Conservation (phyloP, 2,797 vertebrate genomes). For the Megalops cyprinoides region DNA sequence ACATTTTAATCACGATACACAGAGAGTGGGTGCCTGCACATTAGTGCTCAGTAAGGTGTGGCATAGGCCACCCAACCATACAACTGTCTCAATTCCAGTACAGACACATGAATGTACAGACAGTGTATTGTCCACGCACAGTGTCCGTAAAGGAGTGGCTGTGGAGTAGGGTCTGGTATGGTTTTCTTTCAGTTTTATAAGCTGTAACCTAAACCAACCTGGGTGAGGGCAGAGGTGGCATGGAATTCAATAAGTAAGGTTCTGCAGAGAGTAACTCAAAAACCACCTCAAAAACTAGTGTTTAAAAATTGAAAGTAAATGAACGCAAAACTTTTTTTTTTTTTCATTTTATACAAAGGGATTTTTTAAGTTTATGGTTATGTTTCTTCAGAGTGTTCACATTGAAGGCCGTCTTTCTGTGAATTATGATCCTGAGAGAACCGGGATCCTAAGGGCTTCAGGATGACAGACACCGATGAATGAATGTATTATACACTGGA, state of each 20-base stretch:
- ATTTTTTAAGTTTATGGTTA: too few relatives aligned
- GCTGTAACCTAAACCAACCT: slow-evolving; percentile 14
- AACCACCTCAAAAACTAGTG: neutral
- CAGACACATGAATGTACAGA: neutral
- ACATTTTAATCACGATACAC: neutral
- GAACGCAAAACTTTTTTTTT: neutral
- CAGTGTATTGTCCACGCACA: neutral
- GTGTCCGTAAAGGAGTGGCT: neutral
- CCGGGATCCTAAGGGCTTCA: neutral
- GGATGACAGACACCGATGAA: neutral
- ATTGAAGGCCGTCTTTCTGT: slow-evolving; percentile 31
- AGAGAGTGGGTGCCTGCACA: neutral
- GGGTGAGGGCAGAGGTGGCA: slow-evolving; percentile 22
- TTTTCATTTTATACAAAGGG: too few relatives aligned
- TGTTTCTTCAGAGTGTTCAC: slow-evolving; percentile 40
- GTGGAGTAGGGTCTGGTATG: neutral
- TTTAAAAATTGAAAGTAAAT: too few relatives aligned
- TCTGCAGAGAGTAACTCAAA: slow-evolving; percentile 31
- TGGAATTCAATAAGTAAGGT: slow-evolving; percentile 37
- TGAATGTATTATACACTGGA: neutral
- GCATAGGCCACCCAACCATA: too few relatives aligned
- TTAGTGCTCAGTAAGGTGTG: too few relatives aligned
- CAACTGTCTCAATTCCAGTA: too few relatives aligned
- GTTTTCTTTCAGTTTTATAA: neutral
- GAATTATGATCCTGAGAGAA: neutral